A percentile compares a stretch with the other conserved stretches of the same genome.
phyloP scores from a whole-genome alignment of 2,113 vertebrate genomes.

The Dromas ardeola region DNA sequence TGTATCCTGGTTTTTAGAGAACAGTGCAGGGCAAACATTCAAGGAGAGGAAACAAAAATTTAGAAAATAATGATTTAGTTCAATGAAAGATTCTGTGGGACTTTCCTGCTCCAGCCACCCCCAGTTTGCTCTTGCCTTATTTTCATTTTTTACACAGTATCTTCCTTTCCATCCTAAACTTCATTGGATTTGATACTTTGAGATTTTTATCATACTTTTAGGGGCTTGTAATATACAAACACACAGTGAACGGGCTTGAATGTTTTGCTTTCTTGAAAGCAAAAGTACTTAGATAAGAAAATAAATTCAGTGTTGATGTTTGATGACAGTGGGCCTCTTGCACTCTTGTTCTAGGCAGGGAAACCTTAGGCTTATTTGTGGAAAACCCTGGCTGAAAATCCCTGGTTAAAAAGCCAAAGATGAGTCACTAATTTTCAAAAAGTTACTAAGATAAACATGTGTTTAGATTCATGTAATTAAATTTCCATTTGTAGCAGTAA shows the following conservation, averaged over 20 bases:
- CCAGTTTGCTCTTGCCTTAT: not conserved
- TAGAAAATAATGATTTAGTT: not conserved
- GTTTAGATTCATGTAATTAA: constrained; percentile 14
- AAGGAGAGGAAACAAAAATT: constrained; percentile 1
- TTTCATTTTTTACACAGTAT: not conserved
- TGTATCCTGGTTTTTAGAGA: not conserved
- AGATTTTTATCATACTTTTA: not conserved
- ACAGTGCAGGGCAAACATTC: not conserved
- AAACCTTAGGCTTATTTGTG: constrained; percentile 29
- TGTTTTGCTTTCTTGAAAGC: constrained; percentile 8
- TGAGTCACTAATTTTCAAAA: constrained; percentile 59
- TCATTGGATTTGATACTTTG: not conserved
- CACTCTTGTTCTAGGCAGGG: constrained; percentile 19
- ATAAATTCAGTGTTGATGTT: not conserved
- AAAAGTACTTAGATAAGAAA: constrained; percentile 6
- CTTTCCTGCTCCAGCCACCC: constrained; percentile 44
- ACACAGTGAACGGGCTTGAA: not conserved
- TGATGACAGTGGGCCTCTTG: not conserved
- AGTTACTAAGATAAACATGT: constrained; percentile 28
- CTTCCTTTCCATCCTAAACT: not conserved
- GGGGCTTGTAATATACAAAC: not conserved
- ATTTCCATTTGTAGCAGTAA: constrained; percentile 9
- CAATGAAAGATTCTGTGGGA: constrained; percentile 1
- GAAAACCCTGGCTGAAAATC: constrained; percentile 60
- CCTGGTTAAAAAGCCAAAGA: constrained; percentile 31